These are phyloP conservation scores for Pristiophorus japonicus DNA, from an alignment of 2,113 vertebrate genomes.

Conservation along the genomic window DNA sequence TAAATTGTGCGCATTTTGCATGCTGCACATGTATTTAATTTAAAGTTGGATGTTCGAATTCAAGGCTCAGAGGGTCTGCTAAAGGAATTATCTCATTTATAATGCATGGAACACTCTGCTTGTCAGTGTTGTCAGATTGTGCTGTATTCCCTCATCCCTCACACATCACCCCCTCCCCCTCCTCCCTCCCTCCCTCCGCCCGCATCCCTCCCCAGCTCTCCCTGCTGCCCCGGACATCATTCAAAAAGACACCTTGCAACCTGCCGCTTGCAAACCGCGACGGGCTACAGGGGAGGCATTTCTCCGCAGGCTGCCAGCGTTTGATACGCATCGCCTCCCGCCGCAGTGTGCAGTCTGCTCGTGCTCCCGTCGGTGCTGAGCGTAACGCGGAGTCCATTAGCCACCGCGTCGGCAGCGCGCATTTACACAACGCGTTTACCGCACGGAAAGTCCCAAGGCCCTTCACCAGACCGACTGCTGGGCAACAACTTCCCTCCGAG, in stretches of 20 bases:
- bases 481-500: background rate
- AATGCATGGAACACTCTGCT: background rate
- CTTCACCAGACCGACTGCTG: background rate
- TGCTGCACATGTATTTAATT: conserved; percentile 11
- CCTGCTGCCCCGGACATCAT: background rate
- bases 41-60: background rate
- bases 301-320: background rate
- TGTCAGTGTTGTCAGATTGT: background rate
- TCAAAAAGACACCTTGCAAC: background rate
- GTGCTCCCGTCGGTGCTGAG: background rate
- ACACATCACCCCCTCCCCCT: background rate
- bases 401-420: background rate
- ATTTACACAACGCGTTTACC: background rate
- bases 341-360: background rate
- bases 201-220: background rate
- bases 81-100: conserved; percentile 12
- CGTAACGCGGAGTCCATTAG: background rate
- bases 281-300: background rate
- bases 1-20: background rate
- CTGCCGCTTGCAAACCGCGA: background rate
- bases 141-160: background rate
- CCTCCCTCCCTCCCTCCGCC: rapidly evolving
- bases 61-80: background rate
- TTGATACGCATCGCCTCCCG: background rate
- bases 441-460: background rate